These are phyloP conservation scores for Choristoneura fumiferana DNA, from an alignment of 1,140 invertebrate species.

Conservation along the genomic window DNA sequence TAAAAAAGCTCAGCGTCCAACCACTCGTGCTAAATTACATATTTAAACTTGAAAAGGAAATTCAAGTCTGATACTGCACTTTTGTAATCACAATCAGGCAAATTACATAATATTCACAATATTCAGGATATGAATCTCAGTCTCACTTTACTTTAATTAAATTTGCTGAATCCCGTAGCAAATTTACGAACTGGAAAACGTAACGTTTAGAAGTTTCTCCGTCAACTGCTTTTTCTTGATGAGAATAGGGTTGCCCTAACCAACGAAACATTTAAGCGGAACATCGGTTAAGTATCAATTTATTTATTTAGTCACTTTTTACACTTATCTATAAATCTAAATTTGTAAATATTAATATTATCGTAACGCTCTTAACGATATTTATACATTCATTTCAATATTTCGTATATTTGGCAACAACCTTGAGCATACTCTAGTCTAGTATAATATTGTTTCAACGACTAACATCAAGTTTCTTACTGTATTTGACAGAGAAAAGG, in stretches of 20 bases:
- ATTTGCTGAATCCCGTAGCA: neutral
- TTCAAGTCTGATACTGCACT: neutral
- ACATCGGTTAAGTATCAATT: neutral
- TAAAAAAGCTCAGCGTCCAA: too few species aligned
- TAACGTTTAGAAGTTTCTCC: neutral
- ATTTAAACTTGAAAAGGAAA: too few species aligned
- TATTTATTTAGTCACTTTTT: constrained; percentile 10
- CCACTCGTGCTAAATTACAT: too few species aligned
- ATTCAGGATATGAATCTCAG: neutral
- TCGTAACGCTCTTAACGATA: constrained; percentile 20
- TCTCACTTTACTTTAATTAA: neutral
- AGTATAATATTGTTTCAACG: constrained; percentile 9
- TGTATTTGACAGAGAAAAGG: neutral
- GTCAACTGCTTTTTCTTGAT: neutral
- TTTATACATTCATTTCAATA: constrained; percentile 27
- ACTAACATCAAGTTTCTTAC: constrained; percentile 14
- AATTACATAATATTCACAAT: neutral
- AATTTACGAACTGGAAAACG: constrained; percentile 2
- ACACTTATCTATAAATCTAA: constrained; percentile 1
- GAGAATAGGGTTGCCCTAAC: neutral
- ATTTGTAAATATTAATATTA: constrained; percentile 21
- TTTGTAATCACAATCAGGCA: neutral
- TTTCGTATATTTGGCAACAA: constrained; percentile 36
- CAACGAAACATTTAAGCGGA: neutral
- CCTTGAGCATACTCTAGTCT: constrained; percentile 32